phyloP scores from a whole-genome alignment of 2,888 invertebrate species.

The Auanema freiburgensis region DNA sequence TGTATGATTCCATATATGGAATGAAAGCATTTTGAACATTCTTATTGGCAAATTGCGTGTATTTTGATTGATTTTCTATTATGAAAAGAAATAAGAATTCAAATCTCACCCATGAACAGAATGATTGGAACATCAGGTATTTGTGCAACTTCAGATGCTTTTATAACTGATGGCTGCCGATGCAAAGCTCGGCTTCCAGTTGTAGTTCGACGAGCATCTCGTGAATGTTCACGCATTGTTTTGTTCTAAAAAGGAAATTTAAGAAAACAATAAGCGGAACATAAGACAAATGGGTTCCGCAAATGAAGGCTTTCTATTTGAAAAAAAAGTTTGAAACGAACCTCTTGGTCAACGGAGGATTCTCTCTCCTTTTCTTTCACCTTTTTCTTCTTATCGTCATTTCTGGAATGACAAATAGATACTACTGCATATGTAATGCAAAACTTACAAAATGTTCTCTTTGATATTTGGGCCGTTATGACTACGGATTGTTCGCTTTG shows the following conservation, averaged over 20 bases:
- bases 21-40: too few species aligned
- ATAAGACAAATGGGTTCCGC: too few species aligned
- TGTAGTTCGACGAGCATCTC: too few species aligned
- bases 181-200: conserved; percentile 24
- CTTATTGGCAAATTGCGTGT: too few species aligned
- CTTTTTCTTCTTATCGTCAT: background rate
- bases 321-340: background rate
- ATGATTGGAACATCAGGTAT: conserved; percentile 63
- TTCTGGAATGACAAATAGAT: background rate
- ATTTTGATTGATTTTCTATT: too few species aligned
- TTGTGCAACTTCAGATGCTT: conserved; percentile 57
- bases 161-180: conserved; percentile 55
- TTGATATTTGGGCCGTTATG: conserved; percentile 5
- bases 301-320: background rate
- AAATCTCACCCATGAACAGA: conserved; percentile 59
- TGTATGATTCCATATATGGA: too few species aligned
- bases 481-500: conserved; percentile 13
- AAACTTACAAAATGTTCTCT: conserved; percentile 12
- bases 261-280: too few species aligned
- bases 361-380: background rate
- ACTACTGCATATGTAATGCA: background rate
- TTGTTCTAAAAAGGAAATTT: background rate
- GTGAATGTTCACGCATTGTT: too few species aligned
- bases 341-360: background rate
- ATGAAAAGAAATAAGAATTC: background rate